Percentiles rank a stretch among this genome's conserved stretches.
phyloP scores from a whole-genome alignment of 2,888 invertebrate genomes.

The Perdita meconis region DNA sequence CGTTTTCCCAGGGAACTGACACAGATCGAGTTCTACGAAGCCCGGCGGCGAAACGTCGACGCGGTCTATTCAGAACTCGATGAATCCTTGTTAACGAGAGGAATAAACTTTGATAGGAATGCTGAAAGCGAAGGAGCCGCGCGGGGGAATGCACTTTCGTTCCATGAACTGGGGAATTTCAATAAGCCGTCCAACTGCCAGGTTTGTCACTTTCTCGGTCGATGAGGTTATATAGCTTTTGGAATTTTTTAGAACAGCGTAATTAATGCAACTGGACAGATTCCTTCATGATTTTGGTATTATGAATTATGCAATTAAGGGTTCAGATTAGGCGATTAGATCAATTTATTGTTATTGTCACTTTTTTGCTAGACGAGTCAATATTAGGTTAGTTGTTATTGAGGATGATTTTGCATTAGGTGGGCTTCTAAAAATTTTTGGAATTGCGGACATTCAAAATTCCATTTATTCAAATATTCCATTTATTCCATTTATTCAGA shows the following conservation, averaged over 20 bases:
- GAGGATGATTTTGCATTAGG: too few species aligned
- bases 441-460: too few species aligned
- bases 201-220: slow-evolving; percentile 27
- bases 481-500: too few species aligned
- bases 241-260: slow-evolving; percentile 18
- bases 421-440: too few species aligned
- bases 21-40: slow-evolving; percentile 23
- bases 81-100: neutral
- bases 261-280: slow-evolving; percentile 26
- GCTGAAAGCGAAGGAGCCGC: slow-evolving; percentile 35
- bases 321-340: too few species aligned
- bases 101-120: slow-evolving; percentile 32
- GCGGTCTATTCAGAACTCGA: slow-evolving; percentile 4
- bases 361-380: too few species aligned
- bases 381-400: too few species aligned
- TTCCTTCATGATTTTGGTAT: too few species aligned
- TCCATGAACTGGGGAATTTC: slow-evolving; percentile 32
- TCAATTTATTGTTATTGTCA: too few species aligned
- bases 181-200: slow-evolving; percentile 14
- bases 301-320: too few species aligned
- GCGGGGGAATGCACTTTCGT: slow-evolving; percentile 45
- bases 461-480: too few species aligned
- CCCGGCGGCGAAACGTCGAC: neutral
- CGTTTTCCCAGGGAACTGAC: slow-evolving; percentile 26
- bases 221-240: slow-evolving; percentile 8